Base-by-base conservation (phyloP, 2,113 vertebrate species). In the Saguinus imperator region DNA sequence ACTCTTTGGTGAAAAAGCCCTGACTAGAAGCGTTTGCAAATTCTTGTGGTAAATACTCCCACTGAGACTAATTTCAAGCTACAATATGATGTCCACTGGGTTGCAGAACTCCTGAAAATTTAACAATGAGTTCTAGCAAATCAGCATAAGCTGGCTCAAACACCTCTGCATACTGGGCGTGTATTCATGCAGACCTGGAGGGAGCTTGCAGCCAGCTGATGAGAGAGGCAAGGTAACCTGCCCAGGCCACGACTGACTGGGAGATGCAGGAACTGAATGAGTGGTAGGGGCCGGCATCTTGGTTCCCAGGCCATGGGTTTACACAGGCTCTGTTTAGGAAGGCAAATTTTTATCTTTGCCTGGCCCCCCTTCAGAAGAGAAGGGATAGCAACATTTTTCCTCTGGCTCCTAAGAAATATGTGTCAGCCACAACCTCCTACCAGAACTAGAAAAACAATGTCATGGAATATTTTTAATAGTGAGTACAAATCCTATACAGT, bases 61-160 rank as follows among this genome's bases (percentile, higher is more conserved):
- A 25, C 52, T 13, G 37, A 17, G 73, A 57, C 70, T 32, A 58
- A 82, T 77, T 85, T 89, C 52, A 66, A 23, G 66, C 50, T 45
- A n/a, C 27, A 20, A 55, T 2, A 2, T 37, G 27, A 66, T 89
- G 90, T 76, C 50, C 23, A 8, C 4, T 16, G 79, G 52, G 73
- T 61, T 73, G 35, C 40, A 94, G 57, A 86, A 37, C 66, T 95
- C 83, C 68, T 89, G 77, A 66, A 96, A 61, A 82, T 35, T 73
- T 61, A 58, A 37, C 72, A 52, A 2, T 27, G 29, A 43, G 17
- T 72, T 77, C 57, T 12, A 85, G 40, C 4, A 58, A 77, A 20
- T 35, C 57, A 43, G 25, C 10, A 20, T 6, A 9, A 57, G 27
- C 16, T 3, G 29, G 50, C 16, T 35, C 64, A 35, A 43, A 1